Base-by-base conservation (phyloP, 2,797 vertebrate genomes). In the Sebastes vulpes region DNA sequence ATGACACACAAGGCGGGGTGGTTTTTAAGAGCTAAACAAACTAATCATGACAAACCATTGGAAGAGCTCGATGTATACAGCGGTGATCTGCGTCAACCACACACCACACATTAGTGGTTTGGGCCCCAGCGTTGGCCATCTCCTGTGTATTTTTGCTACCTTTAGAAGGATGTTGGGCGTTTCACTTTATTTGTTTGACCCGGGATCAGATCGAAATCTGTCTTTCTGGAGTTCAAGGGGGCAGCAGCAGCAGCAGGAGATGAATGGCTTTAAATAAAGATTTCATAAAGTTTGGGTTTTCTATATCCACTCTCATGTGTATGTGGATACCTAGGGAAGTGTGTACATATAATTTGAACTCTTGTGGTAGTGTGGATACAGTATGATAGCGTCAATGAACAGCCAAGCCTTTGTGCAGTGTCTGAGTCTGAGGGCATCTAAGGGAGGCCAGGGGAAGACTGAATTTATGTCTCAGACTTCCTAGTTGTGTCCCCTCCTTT, bases 11-110 rank as follows among this genome's bases (percentile, higher is more conserved):
- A 85, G 81, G 74, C 70, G 11, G 77, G 53, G 89, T 25, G 87
- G 90, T 91, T 90, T 90, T 83, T 52, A 75, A 84, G 79, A 92
- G 83, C 89, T 87, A 92, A 95, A 95, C 94, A 95, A 90, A 91
- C 86, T 85, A 95, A 90, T 94, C 91, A 93, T 71, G 81, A 88
- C 80, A 87, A 93, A 85, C 82, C 84, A 26, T 75, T 38, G 81
- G 77, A 80, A 50, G 79, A 84, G 80, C 71, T 75, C 38, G 82
- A 85, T 84, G 90, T 93, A 89, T 81, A 91, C 90, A 92, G 75
- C 63, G 58, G 85, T 12, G 73, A 65, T 75, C 78, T 72, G 64
- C 52, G 1, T 64, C 73, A 16, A 79, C 88, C 90, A 59, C 85
- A 78, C 29, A 25, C 70, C 87, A 72, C 90, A 89, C 82, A 91